Evolutionary conservation across 2,888 invertebrate genomes (phyloP), one percentile per base, ranked within the genome.

Genomic region (Leptinotarsa haldemani): DNA sequence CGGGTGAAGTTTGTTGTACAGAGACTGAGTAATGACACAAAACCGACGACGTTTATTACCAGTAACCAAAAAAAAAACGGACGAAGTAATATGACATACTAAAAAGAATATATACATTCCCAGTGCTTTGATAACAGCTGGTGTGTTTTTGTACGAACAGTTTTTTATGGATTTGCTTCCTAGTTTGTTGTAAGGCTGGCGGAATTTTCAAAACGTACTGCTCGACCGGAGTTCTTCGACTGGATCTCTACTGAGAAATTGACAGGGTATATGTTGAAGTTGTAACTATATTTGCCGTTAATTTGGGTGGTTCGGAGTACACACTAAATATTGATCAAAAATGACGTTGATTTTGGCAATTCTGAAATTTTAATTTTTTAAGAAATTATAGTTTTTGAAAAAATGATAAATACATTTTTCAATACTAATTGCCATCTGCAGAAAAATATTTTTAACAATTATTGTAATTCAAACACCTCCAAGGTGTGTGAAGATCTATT

Each of bases 1-100:
- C 61, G 56, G 63, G 63, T 74, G 40, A 30, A 53, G 40, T 74
- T 68, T 70, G 61, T 66, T 70, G 61, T 67, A 73, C 72, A 73
- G 81, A 82, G 81, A 82, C 82, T 82, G 81, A 82, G 79, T 81
- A 78, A 70, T 77, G 74, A 77, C 79, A 75, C 78, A 74, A 77
- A 40, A 40, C 9, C 16, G 25, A 61, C 18, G 61, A 40, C 16
- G 16, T 71, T 66, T 74, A 74, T 77, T 78, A 79, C 79, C 77
- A 76, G 67, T 79, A 80, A 80, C 80, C 80, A 80, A 80, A 80
- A 79, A 78, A 20, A 20, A 53, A 40, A 25, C 12, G 18, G n/a
- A 52, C 9, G 52, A 12, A 52, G 18, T 18, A 52, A 65, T 65
- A 46, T 69, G 65, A 65, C 66, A 53, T 71, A 56, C 70, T 74